These are phyloP conservation scores for Polyodon spathula DNA, from an alignment of 2,113 vertebrate genomes.

Conservation along the genomic window DNA sequence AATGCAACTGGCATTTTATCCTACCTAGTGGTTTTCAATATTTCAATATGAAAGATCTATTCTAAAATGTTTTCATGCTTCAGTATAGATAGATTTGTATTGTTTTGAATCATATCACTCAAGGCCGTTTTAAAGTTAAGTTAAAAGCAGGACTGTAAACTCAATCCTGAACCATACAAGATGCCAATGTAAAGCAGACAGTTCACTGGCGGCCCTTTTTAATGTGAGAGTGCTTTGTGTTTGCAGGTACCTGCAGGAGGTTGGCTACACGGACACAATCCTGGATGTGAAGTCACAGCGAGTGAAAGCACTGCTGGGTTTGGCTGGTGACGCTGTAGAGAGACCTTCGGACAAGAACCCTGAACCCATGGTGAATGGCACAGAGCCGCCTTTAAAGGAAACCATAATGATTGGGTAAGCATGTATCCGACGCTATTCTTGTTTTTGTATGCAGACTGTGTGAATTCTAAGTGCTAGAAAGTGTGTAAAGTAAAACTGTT, in stretches of 20 bases:
- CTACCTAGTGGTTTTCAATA: too few relatives aligned
- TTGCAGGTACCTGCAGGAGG: constrained; percentile 86
- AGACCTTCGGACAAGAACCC: constrained; percentile 63
- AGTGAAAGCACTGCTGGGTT: constrained; percentile 74
- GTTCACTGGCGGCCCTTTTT: background rate
- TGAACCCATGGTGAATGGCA: constrained; percentile 86
- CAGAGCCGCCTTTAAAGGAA: constrained; percentile 72
- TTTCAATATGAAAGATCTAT: too few relatives aligned
- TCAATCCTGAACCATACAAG: too few relatives aligned
- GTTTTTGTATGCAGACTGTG: too few relatives aligned
- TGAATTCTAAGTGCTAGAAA: too few relatives aligned
- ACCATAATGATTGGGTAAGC: constrained; percentile 74
- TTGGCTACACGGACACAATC: constrained; percentile 89
- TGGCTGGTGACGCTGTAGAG: constrained; percentile 73
- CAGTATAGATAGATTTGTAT: too few relatives aligned
- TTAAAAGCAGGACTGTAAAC: too few relatives aligned
- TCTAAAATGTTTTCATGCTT: too few relatives aligned
- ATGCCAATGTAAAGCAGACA: background rate
- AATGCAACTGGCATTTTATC: too few relatives aligned
- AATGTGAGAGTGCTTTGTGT: constrained; percentile 12
- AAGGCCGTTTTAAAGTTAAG: too few relatives aligned
- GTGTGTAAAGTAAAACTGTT: too few relatives aligned
- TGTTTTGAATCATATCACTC: too few relatives aligned
- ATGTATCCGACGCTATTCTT: background rate
- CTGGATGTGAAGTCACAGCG: constrained; percentile 91